phyloP scores from a whole-genome alignment of 2,113 vertebrate genomes.

The Meleagris gallopavo region DNA sequence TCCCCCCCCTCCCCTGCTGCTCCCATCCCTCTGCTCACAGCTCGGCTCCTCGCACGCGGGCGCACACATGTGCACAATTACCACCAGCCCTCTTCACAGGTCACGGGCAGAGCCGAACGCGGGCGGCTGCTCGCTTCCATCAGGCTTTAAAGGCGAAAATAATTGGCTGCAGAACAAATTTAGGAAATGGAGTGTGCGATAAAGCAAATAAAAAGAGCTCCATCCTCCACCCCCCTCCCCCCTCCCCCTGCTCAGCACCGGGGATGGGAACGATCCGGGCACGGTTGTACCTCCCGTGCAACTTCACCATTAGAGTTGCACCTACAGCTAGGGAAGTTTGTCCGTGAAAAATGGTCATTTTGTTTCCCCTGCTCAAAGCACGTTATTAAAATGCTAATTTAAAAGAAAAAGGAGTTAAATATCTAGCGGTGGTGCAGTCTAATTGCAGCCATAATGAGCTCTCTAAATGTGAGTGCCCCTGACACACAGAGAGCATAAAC shows the following conservation, averaged over 20 bases:
- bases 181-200: slow-evolving; percentile 73
- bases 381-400: slow-evolving; percentile 90
- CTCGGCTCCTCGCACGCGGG: slow-evolving; percentile 8
- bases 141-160: slow-evolving; percentile 75
- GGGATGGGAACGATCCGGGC: neutral
- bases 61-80: slow-evolving; percentile 33
- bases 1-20: neutral
- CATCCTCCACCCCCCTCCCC: slow-evolving; percentile 37
- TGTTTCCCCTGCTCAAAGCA: slow-evolving; percentile 82
- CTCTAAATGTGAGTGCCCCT: slow-evolving; percentile 85
- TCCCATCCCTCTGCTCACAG: neutral
- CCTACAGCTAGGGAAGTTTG: slow-evolving; percentile 83
- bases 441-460: slow-evolving; percentile 88
- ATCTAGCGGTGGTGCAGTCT: slow-evolving; percentile 84
- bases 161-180: slow-evolving; percentile 79
- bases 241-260: neutral
- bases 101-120: slow-evolving; percentile 75
- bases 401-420: slow-evolving; percentile 87
- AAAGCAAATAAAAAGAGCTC: slow-evolving; percentile 77
- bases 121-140: slow-evolving; percentile 70
- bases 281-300: slow-evolving; percentile 66
- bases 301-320: slow-evolving; percentile 81
- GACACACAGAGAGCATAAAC: slow-evolving; percentile 85
- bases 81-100: slow-evolving; percentile 66
- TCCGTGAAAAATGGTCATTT: slow-evolving; percentile 86